Percentiles rank a stretch among this genome's conserved stretches.
These are phyloP conservation scores for Heloderma charlesbogerti DNA, from an alignment of 2,113 vertebrate species.

Conservation along the genomic window DNA sequence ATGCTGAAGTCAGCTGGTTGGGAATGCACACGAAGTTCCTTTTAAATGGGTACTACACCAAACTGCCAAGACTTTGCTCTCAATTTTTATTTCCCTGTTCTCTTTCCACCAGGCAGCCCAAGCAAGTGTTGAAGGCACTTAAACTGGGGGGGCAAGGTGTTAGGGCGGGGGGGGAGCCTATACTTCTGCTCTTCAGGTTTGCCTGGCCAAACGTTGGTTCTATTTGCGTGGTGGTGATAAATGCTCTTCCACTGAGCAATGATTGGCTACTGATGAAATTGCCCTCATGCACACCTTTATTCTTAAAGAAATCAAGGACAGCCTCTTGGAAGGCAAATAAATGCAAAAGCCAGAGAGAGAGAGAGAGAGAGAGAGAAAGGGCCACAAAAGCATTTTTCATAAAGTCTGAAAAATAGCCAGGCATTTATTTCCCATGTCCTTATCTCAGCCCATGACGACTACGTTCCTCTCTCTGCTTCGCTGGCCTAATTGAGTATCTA, in stretches of 20 bases:
- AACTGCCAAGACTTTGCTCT: constrained; percentile 34
- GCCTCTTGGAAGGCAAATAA: constrained; percentile 67
- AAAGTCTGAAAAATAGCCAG: constrained; percentile 66
- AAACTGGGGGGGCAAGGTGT: constrained; percentile 27
- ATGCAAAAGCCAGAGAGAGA: constrained; percentile 15
- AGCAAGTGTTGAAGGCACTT: constrained; percentile 3
- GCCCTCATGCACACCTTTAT: constrained; percentile 56
- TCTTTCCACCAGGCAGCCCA: neutral
- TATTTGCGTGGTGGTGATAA: constrained; percentile 44
- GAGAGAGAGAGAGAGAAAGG: constrained; percentile 48
- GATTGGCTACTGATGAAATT: constrained; percentile 66
- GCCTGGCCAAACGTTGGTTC: constrained; percentile 40
- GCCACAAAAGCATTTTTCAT: constrained; percentile 61
- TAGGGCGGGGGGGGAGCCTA: neutral
- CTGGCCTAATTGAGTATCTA: constrained; percentile 96
- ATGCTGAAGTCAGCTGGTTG: constrained; percentile 32
- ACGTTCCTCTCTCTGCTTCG: constrained; percentile 84
- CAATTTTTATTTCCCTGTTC: neutral
- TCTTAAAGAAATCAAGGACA: constrained; percentile 68
- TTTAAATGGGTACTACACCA: constrained; percentile 29
- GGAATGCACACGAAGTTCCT: neutral
- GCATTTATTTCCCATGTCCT: constrained; percentile 75
- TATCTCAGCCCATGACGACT: constrained; percentile 74
- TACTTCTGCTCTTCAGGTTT: neutral
- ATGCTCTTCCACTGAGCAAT: constrained; percentile 45